Evolutionary conservation across 2,797 vertebrate species (phyloP).

Genomic region (Anisognathus igniventris): DNA sequence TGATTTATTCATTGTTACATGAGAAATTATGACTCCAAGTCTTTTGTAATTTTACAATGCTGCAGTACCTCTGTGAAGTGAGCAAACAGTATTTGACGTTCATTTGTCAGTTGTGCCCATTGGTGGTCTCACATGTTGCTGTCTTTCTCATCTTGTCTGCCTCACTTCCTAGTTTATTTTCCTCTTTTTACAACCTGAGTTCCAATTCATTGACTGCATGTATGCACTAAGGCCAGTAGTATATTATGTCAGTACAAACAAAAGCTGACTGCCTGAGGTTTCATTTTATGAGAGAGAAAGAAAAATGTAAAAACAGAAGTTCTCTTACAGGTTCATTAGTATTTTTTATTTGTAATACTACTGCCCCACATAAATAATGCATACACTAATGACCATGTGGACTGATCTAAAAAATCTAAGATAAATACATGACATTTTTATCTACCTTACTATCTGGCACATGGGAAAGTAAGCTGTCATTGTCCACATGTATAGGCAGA

Average conservation of each 20-base stretch:
- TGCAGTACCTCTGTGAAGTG: not conserved
- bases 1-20: not conserved
- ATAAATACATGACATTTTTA: not conserved
- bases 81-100: not conserved
- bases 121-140: too few relatives aligned
- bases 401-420: not conserved
- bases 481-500: not conserved
- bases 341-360: slow-evolving; percentile 3
- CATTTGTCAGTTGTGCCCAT: not conserved
- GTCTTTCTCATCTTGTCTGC: not conserved
- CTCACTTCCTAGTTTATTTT: not conserved
- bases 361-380: not conserved
- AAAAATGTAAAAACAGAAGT: not conserved
- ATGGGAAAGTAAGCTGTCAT: not conserved
- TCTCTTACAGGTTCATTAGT: not conserved
- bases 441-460: not conserved
- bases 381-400: not conserved
- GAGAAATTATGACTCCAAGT: not conserved
- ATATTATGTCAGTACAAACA: not conserved
- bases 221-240: not conserved
- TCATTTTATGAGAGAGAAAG: not conserved
- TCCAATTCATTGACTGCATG: not conserved
- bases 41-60: not conserved
- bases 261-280: not conserved
- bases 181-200: not conserved